A percentile compares a stretch with the other conserved stretches of the same genome.
Evolutionary conservation across 2,113 vertebrate species (phyloP).

Genomic region (Limnothrissa miodon): DNA sequence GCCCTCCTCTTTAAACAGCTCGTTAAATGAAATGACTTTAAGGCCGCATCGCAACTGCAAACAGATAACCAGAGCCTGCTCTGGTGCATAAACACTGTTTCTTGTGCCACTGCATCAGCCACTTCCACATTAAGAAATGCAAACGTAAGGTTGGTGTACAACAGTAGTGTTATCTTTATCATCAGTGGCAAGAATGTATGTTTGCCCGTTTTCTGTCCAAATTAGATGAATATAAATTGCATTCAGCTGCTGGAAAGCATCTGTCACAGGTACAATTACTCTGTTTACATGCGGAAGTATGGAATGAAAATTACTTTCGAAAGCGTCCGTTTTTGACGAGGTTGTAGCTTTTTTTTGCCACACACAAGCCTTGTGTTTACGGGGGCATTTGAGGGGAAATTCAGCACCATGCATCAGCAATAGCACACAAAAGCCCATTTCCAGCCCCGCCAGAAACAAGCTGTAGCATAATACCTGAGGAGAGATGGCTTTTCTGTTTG

Average conservation of each 20-base stretch:
- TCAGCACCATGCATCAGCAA: conserved; percentile 79
- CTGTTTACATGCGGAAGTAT: conserved; percentile 78
- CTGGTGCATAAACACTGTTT: neutral
- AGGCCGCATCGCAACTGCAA: conserved; percentile 3
- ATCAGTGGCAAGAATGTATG: conserved; percentile 42
- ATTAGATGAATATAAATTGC: conserved; percentile 26
- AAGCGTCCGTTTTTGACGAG: conserved; percentile 64
- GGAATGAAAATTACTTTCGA: conserved; percentile 74
- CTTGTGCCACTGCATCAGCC: neutral
- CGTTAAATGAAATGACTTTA: neutral
- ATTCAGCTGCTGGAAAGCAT: conserved; percentile 65
- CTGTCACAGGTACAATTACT: conserved; percentile 67
- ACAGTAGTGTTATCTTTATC: conserved; percentile 22
- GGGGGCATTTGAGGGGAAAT: conserved; percentile 76
- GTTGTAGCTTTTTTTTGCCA: conserved; percentile 79
- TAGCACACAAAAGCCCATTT: conserved; percentile 72
- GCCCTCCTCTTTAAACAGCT: conserved; percentile 9
- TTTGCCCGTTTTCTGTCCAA: neutral
- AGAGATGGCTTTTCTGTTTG: conserved; percentile 46
- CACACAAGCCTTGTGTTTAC: conserved; percentile 84
- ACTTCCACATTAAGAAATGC: neutral
- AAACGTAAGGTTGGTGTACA: neutral
- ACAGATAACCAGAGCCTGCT: neutral
- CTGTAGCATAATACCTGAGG: conserved; percentile 70
- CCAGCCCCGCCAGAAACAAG: conserved; percentile 76